These are phyloP conservation scores for Subacronicta megacephala DNA, from an alignment of 2,888 invertebrate species.

Conservation along the genomic window DNA sequence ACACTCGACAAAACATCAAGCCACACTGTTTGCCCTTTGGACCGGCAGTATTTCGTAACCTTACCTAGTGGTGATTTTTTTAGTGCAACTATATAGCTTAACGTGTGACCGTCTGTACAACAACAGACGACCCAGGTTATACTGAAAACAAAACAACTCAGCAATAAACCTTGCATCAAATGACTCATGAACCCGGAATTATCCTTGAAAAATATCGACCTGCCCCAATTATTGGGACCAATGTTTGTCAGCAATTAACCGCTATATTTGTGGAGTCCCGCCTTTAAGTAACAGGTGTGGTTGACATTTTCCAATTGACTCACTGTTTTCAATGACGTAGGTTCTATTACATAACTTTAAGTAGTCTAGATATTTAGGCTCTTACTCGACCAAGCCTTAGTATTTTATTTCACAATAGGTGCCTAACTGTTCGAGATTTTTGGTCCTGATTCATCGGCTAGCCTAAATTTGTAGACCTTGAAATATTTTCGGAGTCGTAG, in stretches of 20 bases:
- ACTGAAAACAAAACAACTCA: no score
- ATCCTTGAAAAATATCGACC: slow-evolving; percentile 12
- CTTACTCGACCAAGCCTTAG: slow-evolving; percentile 1
- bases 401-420: slow-evolving; percentile 9
- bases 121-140: no score
- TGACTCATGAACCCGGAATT: slow-evolving; percentile 11
- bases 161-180: slow-evolving; percentile 28
- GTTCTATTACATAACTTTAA: neutral
- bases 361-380: neutral
- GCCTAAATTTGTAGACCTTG: neutral
- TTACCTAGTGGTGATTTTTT: no score
- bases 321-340: slow-evolving; percentile 17
- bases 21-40: no score
- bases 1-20: no score
- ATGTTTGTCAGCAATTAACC: slow-evolving; percentile 32
- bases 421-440: slow-evolving; percentile 12
- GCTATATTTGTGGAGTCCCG: slow-evolving; percentile 21
- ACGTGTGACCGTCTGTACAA: no score
- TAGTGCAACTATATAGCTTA: no score
- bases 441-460: slow-evolving; percentile 12
- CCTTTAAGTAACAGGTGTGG: slow-evolving; percentile 21
- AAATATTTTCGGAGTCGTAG: neutral
- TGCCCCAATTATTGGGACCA: slow-evolving; percentile 36
- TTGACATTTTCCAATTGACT: slow-evolving; percentile 20
- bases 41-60: no score